Conservation (phyloP, 2,113 vertebrate species). For the Solea senegalensis region DNA sequence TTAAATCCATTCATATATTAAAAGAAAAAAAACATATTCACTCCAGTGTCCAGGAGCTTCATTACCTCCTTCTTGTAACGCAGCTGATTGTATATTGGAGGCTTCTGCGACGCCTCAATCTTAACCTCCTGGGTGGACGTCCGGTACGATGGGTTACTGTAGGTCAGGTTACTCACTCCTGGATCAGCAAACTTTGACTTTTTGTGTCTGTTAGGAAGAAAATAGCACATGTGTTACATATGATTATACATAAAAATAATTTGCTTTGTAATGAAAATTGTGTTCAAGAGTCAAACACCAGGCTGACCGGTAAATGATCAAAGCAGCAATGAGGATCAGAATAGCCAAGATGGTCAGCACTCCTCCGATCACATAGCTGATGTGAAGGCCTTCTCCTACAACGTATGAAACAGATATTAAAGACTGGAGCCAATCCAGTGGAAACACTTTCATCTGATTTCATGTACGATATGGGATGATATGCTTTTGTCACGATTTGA, state of each 20-base stretch:
- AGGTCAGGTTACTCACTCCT: conserved; percentile 93
- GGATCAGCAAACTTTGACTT: conserved; percentile 94
- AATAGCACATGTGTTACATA: background rate
- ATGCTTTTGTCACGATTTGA: too few species aligned
- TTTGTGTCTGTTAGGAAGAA: conserved; percentile 85
- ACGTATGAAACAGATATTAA: conserved; percentile 21
- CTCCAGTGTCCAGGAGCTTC: accelerated
- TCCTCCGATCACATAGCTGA: conserved; percentile 93
- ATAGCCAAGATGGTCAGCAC: conserved; percentile 91
- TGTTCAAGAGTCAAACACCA: background rate
- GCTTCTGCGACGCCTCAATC: conserved; percentile 93
- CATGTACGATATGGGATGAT: background rate
- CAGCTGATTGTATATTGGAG: conserved; percentile 92
- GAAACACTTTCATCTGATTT: background rate
- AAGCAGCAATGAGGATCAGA: conserved; percentile 88
- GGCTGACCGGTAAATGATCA: conserved; percentile 93
- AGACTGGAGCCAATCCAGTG: background rate
- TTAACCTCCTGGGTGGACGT: conserved; percentile 99
- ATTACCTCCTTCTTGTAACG: conserved; percentile 97
- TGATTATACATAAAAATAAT: background rate
- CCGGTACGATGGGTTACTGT: conserved; percentile 97
- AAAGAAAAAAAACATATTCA: background rate
- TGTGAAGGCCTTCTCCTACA: conserved; percentile 91
- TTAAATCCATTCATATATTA: conserved; percentile 38
- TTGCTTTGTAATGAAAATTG: accelerated